Percentiles rank a stretch among this genome's conserved stretches.
Conservation (phyloP, 2,888 invertebrate species). For the Temnothorax unifasciatus region DNA sequence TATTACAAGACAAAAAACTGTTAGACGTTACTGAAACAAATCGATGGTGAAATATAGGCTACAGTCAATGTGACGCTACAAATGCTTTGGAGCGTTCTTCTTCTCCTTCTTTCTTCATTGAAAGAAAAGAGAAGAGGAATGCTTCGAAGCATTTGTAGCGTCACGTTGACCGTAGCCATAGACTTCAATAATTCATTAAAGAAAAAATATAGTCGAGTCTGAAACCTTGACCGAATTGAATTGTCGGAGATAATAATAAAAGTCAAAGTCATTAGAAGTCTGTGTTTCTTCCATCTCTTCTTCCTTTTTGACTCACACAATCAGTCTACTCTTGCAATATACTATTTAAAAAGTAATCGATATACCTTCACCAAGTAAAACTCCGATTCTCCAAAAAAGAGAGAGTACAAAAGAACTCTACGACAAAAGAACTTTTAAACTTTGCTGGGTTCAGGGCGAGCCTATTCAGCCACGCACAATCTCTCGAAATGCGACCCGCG, state of each 20-base stretch:
- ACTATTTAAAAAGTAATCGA: conserved; percentile 6
- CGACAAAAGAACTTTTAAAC: background rate
- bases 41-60: background rate
- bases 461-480: background rate
- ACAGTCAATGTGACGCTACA: too few relatives aligned
- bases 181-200: background rate
- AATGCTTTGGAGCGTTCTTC: too few relatives aligned
- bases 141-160: too few relatives aligned
- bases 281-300: background rate
- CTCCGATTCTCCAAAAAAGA: background rate
- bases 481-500: background rate
- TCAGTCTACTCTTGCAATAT: background rate
- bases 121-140: too few relatives aligned
- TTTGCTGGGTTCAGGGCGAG: background rate
- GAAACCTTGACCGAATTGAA: background rate
- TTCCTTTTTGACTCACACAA: background rate
- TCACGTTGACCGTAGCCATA: too few relatives aligned
- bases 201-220: background rate
- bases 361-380: background rate
- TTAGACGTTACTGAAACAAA: background rate
- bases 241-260: background rate
- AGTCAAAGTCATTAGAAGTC: background rate
- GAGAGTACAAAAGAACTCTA: background rate
- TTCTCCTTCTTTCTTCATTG: too few relatives aligned
- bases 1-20: background rate